Evolutionary conservation across 2,888 invertebrate genomes (phyloP).

Genomic region (Allacma fusca): DNA sequence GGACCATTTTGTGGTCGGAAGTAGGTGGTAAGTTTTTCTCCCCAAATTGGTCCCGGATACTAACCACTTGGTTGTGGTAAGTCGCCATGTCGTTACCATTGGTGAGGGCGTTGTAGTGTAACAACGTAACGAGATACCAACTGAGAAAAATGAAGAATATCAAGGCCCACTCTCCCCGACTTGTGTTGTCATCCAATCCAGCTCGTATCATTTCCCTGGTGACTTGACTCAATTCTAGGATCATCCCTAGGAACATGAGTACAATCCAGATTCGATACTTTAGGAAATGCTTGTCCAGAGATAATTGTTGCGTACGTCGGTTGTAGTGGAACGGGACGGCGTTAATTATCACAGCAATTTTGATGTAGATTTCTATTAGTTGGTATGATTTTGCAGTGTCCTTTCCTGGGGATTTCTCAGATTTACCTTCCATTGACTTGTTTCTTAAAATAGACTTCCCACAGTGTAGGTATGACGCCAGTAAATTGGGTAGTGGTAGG

Average conservation of each 20-base stretch:
- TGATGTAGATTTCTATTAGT: constrained; percentile 11
- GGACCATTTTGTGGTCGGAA: neutral
- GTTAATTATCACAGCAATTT: neutral
- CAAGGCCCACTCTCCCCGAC: constrained; percentile 23
- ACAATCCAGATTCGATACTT: constrained; percentile 17
- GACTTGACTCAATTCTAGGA: neutral
- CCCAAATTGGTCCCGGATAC: neutral
- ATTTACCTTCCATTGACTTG: too few species aligned
- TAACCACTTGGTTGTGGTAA: neutral
- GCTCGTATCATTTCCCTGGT: neutral
- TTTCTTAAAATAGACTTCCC: too few species aligned
- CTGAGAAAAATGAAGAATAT: constrained; percentile 18
- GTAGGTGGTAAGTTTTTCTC: neutral
- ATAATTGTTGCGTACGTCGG: neutral
- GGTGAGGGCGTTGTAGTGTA: neutral
- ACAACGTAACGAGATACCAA: constrained; percentile 7
- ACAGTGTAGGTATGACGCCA: too few species aligned
- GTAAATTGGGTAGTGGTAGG: too few species aligned
- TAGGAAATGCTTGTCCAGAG: neutral
- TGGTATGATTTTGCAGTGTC: too few species aligned
- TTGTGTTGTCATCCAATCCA: neutral
- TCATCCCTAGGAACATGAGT: neutral
- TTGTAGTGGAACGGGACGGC: constrained; percentile 21
- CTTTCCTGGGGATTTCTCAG: too few species aligned
- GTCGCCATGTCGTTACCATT: neutral